These are phyloP conservation scores for Brenthis ino DNA, from an alignment of 2,888 invertebrate species.

Conservation along the genomic window DNA sequence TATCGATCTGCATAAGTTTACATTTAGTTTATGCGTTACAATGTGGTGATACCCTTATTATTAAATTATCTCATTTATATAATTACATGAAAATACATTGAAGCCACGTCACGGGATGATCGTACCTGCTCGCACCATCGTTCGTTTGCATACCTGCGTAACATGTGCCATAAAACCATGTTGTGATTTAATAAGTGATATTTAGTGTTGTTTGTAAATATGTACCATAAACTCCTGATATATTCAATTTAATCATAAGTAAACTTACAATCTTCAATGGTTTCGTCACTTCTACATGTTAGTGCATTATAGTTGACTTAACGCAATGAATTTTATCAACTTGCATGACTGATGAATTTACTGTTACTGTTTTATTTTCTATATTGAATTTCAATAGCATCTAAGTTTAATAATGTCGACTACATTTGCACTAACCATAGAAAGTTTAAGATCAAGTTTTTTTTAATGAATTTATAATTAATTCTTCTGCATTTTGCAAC, in stretches of 20 bases:
- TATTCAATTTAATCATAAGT: constrained; percentile 68
- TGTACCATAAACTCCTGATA: constrained; percentile 75
- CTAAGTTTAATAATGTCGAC: constrained; percentile 18
- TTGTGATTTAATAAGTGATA: constrained; percentile 82
- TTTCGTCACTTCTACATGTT: constrained; percentile 54
- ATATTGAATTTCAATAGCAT: constrained; percentile 24
- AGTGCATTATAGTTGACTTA: constrained; percentile 47
- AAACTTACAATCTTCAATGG: constrained; percentile 56
- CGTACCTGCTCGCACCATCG: constrained; percentile 41
- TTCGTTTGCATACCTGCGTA: constrained; percentile 65
- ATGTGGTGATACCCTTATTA: constrained; percentile 74
- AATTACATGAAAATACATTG: constrained; percentile 53
- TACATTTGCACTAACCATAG: constrained; percentile 48
- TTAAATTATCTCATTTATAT: constrained; percentile 50
- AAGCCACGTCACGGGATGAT: constrained; percentile 65
- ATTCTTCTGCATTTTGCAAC: constrained; percentile 49
- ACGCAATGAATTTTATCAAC: constrained; percentile 38
- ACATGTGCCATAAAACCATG: constrained; percentile 80
- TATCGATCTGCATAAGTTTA: constrained; percentile 75
- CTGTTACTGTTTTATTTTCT: constrained; percentile 40
- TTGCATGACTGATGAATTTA: constrained; percentile 40
- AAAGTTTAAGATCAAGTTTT: constrained; percentile 39
- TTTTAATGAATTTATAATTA: constrained; percentile 43
- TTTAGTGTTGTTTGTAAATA: constrained; percentile 82
- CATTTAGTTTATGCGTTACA: constrained; percentile 62